Base-by-base conservation (phyloP, 2,888 invertebrate genomes). In the Zaprionus bogoriensis region DNA sequence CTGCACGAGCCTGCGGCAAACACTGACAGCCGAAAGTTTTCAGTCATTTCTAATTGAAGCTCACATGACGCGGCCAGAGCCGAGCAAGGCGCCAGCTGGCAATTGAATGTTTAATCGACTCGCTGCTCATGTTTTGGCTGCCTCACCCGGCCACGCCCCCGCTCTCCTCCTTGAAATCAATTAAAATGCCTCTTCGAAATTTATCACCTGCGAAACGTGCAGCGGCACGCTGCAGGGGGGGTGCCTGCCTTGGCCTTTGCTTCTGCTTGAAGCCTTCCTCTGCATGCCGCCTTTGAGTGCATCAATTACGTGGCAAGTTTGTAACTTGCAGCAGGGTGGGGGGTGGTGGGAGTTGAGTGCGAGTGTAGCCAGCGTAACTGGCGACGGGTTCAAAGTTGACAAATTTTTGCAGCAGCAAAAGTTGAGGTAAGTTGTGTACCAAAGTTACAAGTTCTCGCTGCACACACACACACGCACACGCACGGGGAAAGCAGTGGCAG, bases 371-470 rank as follows among this genome's bases (percentile, higher is more conserved):
- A 27, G 4, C 6, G 5, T 6, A 6, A 32, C 20, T 19, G 12
- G 54, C 55, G 44, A 48, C 52, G 52, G 47, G 79, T 59, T 55
- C 50, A 54, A 76, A 86, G 86, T 82, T 85, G 80, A 82, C 86
- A 82, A 82, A 72, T 75, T 84, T 72, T 71, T 78, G 48, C 73
- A 66, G 59, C 67, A 60, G 60, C 71, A 70, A 58, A 79, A 86
- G 84, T 86, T 80, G 57, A 76, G 80, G 70, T 83, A 83, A 86
- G 62, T 80, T 83, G 86, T 71, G 86, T 66, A 62, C 83, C 58
- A 72, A 85, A 85, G 78, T 62, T 82, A 60, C 65, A 82, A 79
- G 71, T 85, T 79, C 74, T 45, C 19, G 45, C 47, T 39, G 48
- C 32, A 28, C 19, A 47, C 53, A 44, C 45, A 32, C 48, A 23